These are phyloP conservation scores for Vandiemenella viatica DNA, from an alignment of 2,888 invertebrate genomes.

Conservation along the genomic window DNA sequence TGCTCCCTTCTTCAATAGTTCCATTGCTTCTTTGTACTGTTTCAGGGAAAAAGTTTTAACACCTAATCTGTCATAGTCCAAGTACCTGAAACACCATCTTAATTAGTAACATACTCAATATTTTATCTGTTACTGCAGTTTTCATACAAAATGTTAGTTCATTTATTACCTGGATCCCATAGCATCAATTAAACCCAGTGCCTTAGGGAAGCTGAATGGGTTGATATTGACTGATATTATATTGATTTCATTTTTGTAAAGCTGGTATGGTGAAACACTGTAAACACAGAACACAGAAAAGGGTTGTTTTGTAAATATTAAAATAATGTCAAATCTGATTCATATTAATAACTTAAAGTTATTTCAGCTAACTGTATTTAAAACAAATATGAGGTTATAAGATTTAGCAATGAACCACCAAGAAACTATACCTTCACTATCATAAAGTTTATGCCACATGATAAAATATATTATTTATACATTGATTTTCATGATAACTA, in stretches of 20 bases:
- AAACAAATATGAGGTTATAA: too few relatives aligned
- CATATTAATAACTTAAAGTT: too few relatives aligned
- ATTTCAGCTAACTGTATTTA: too few relatives aligned
- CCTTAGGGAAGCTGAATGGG: conserved; percentile 50
- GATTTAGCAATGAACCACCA: too few relatives aligned
- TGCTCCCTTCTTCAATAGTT: conserved; percentile 35
- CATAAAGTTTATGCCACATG: too few relatives aligned
- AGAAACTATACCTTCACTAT: too few relatives aligned
- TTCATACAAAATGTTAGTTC: too few relatives aligned
- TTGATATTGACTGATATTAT: conserved; percentile 52
- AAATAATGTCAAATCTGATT: not conserved
- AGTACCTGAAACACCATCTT: conserved; percentile 31
- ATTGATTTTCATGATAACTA: not conserved
- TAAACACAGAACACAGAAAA: conserved; percentile 17
- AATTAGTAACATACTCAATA: not conserved
- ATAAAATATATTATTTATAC: too few relatives aligned
- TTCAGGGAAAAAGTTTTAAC: conserved; percentile 38
- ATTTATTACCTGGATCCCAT: conserved; percentile 41
- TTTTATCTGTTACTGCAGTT: too few relatives aligned
- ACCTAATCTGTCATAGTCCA: conserved; percentile 42
- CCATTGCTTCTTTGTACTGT: conserved; percentile 37
- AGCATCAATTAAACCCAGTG: conserved; percentile 43
- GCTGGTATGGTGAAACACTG: conserved; percentile 40
- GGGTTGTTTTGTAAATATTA: not conserved
- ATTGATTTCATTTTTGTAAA: conserved; percentile 47